Evolutionary conservation across 2,888 invertebrate genomes (phyloP).

Genomic region (Cataglyphis cursor): DNA sequence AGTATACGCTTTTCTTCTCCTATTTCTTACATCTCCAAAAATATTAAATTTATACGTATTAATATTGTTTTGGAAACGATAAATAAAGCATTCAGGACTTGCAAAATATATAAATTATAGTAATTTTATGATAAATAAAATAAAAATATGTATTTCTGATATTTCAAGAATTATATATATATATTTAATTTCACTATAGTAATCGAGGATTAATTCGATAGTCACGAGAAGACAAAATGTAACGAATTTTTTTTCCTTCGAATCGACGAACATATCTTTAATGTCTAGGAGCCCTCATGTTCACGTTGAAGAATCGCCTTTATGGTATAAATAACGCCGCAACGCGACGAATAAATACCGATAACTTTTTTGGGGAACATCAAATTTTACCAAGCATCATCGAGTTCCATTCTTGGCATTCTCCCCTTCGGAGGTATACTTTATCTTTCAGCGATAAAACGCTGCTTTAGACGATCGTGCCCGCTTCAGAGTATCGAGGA

Average conservation of each 20-base stretch:
- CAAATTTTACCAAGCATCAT: constrained; percentile 49
- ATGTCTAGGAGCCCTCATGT: not conserved
- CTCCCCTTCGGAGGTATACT: constrained; percentile 51
- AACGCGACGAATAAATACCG: not conserved
- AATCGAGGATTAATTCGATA: not conserved
- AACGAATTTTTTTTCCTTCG: not conserved
- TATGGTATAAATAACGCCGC: constrained; percentile 37
- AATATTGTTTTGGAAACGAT: not conserved
- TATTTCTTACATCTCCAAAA: constrained; percentile 41
- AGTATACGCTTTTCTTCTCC: constrained; percentile 61
- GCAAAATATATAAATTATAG: not conserved
- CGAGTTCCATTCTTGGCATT: constrained; percentile 52
- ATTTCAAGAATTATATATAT: not conserved
- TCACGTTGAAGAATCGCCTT: not conserved
- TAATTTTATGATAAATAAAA: not conserved
- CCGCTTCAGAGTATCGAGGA: constrained; percentile 53
- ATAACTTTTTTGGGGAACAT: constrained; percentile 15
- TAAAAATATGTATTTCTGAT: not conserved
- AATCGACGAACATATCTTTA: not conserved
- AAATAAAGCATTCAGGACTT: not conserved
- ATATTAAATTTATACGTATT: not conserved
- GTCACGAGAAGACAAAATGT: not conserved
- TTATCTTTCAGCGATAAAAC: constrained; percentile 73
- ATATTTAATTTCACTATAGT: not conserved
- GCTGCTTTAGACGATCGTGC: constrained; percentile 67